Base-by-base conservation (phyloP, 2,113 vertebrate species). In the Gopherus evgoodei region DNA sequence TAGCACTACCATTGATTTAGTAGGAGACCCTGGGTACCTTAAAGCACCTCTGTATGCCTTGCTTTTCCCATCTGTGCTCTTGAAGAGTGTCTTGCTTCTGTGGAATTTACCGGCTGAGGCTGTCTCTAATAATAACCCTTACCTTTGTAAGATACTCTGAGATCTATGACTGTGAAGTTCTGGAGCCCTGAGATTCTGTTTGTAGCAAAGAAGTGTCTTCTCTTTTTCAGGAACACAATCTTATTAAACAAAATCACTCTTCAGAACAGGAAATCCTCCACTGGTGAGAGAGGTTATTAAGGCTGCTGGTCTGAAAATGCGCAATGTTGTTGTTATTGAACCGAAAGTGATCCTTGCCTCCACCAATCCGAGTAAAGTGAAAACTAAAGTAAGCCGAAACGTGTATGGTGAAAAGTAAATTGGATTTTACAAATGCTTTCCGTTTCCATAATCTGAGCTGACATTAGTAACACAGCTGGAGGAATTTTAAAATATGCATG, bases 201-300 rank as follows among this genome's bases (percentile, higher is more conserved):
- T 94, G 72, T 84, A 1, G 1, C 10, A 1, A 59, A 84, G 93
- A 72, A 72, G 65, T 17, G 17, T 72, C 17, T 72, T 21, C 4
- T 72, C n/a, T 72, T 38, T 38, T 72, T 25, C 90, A 84, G 94
- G 82, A 90, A 52, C 10, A 31, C 6, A 94, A 97, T 97, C 95
- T 96, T 93, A 29, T 95, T 94, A 76, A 94, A 89, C 93, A 95
- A 97, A 97, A 97, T 97, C 95, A 89, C 38, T 84, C 96, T 91
- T 95, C 96, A 97, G 96, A 97, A 95, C 96, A 97, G 96, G 97
- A 97, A 97, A 97, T 97, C 96, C 97, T 97, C 83, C 0, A 53
- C 91, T 95, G 96, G 95, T 96, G 94, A 47, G 91, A 94, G 86
- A 96, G 96, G 96, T 95, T 97, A 97, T 97, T 96, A 95, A 96